Percentiles rank a stretch among this genome's conserved stretches.
Conservation (phyloP, 2,797 vertebrate genomes). For the Pteronotus mesoamericanus region DNA sequence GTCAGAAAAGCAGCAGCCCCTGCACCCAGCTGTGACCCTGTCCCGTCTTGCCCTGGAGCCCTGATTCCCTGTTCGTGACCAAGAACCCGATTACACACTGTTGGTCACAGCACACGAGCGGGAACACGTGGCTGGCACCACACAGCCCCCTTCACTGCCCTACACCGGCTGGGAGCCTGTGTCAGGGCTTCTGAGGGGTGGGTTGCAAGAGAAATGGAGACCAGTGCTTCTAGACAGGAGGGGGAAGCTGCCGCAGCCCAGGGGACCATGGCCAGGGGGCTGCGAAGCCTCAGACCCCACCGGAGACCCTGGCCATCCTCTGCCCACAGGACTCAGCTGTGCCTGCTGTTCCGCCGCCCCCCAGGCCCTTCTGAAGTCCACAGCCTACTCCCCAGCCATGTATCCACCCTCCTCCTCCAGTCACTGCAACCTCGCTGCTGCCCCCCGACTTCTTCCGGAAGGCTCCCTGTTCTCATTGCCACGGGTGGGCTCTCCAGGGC, state of each 20-base stretch:
- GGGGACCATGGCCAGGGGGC: not conserved
- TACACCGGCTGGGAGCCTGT: not conserved
- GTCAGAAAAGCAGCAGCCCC: not conserved
- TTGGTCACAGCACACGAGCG: fast-evolving
- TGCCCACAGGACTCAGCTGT: not conserved
- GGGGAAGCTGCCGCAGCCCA: not conserved
- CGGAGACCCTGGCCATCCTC: not conserved
- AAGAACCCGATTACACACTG: not conserved
- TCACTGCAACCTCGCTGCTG: not conserved
- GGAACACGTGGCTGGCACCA: fast-evolving
- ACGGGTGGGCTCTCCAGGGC: not conserved
- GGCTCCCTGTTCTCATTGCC: not conserved
- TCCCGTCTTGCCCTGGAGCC: not conserved
- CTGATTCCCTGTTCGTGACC: not conserved
- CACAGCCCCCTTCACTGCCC: not conserved
- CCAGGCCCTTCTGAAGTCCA: not conserved
- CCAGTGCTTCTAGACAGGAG: not conserved
- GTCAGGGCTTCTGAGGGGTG: not conserved
- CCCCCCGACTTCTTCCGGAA: not conserved
- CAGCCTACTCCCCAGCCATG: not conserved
- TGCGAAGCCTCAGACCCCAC: not conserved
- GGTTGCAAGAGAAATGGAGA: not conserved
- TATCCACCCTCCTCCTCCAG: not conserved
- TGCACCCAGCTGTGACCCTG: not conserved
- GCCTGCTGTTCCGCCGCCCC: too few species aligned